These are phyloP conservation scores for Standfussiana lucernea DNA, from an alignment of 2,888 invertebrate species.

Conservation along the genomic window DNA sequence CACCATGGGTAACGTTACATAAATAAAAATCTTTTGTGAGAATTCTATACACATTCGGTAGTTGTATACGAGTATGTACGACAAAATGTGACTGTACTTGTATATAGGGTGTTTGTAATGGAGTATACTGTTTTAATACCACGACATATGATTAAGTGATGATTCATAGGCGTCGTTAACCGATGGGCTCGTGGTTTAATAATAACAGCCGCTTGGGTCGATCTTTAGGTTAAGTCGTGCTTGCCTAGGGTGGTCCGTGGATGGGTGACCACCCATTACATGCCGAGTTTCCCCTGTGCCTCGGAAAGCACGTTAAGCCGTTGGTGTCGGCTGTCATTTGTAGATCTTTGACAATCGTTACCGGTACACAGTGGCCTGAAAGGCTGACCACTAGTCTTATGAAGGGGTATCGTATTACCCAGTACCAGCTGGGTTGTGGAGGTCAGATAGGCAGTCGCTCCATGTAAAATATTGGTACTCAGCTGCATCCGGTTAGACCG, in stretches of 20 bases:
- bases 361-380: background rate
- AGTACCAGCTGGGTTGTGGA: no score
- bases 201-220: background rate
- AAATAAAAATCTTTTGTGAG: constrained; percentile 57
- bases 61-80: constrained; percentile 11
- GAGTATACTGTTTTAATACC: background rate
- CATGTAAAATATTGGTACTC: background rate
- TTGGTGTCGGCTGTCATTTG: background rate
- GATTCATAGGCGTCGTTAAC: background rate
- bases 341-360: background rate
- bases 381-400: background rate
- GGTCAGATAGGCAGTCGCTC: background rate
- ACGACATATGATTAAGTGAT: background rate
- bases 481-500: background rate
- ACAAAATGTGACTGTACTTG: background rate
- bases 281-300: background rate
- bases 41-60: constrained; percentile 47
- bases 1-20: constrained; percentile 37
- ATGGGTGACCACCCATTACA: background rate
- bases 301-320: background rate
- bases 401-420: background rate
- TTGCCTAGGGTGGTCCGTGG: no score
- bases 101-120: background rate
- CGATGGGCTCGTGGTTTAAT: background rate
- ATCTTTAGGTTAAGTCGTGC: background rate